phyloP scores from a whole-genome alignment of 2,797 vertebrate genomes.

The Lerista edwardsae region DNA sequence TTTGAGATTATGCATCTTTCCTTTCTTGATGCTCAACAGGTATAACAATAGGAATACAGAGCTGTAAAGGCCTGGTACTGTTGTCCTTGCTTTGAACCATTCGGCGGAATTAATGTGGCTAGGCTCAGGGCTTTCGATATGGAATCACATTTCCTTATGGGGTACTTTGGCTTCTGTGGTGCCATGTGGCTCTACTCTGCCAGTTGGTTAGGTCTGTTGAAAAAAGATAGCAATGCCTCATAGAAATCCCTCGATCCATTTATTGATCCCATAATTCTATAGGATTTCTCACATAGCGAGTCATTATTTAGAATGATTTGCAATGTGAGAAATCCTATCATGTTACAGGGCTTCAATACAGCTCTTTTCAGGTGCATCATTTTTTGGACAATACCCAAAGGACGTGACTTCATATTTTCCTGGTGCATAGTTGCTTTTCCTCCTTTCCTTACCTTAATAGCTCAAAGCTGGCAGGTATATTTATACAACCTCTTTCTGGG shows the following conservation, averaged over 20 bases:
- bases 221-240: not conserved
- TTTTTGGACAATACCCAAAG: slow-evolving; percentile 1
- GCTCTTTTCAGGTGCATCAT: not conserved
- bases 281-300: not conserved
- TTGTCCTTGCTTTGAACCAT: slow-evolving; percentile 20
- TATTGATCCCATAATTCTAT: slow-evolving; percentile 6
- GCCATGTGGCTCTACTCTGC: not conserved
- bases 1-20: not conserved
- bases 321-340: not conserved
- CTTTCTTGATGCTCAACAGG: not conserved
- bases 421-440: not conserved
- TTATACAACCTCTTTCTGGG: not conserved
- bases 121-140: not conserved
- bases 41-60: not conserved
- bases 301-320: slow-evolving; percentile 12
- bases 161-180: not conserved
- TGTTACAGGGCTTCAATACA: not conserved
- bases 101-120: not conserved
- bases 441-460: not conserved
- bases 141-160: not conserved
- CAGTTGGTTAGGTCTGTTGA: slow-evolving; percentile 8
- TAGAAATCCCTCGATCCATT: not conserved
- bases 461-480: not conserved
- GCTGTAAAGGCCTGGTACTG: not conserved
- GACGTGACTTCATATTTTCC: not conserved